Base-by-base conservation (phyloP, 2,888 invertebrate genomes). In the Amphipoea oculea region DNA sequence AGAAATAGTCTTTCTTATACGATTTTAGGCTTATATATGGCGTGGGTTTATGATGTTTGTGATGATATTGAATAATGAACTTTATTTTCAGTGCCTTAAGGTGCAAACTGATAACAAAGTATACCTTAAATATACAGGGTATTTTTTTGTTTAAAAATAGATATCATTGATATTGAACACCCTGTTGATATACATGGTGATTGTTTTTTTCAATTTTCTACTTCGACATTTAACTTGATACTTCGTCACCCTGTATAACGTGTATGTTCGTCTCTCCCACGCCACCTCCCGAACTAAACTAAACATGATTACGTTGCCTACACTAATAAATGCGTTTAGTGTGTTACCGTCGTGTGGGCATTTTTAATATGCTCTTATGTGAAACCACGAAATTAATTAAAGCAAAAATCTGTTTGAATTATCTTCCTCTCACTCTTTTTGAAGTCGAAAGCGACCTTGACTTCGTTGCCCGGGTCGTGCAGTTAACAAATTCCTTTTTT, bases 251-350 rank as follows among this genome's bases (percentile, higher is more conserved):
- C 69, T 51, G 20, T 70, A 54, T 51, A 76, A 40, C 0, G 1
- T 67, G 45, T 54, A 20, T 42, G 66, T 78, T 67, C 23, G 60
- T 48, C 23, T 48, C 1, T 63, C 65, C 83, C 77, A 83, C 78
- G 67, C 71, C 70, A 74, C 67, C 54, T 69, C 81, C 83, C 79
- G 67, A 76, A 77, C 78, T 79, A 75, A 73, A 48, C 48, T 85
- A 81, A 73, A 73, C 62, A 77, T 78, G 79, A 79, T 80, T 73
- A 85, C 17, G 71, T 65, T 23, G 42, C 85, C 87, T 89, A 89
- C 82, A 84, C 83, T 91, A 92, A 81, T 91, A 95, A 94, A 95
- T 94, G 94, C 94, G 89, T 91, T 92, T 5, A 42, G 29, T 62
- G 0, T n/a, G 68, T 79, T 79, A 40, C 51, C n/a, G 0, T 29